Base-by-base conservation (phyloP, 2,113 vertebrate genomes). In the Eudyptes chrysolophus region DNA sequence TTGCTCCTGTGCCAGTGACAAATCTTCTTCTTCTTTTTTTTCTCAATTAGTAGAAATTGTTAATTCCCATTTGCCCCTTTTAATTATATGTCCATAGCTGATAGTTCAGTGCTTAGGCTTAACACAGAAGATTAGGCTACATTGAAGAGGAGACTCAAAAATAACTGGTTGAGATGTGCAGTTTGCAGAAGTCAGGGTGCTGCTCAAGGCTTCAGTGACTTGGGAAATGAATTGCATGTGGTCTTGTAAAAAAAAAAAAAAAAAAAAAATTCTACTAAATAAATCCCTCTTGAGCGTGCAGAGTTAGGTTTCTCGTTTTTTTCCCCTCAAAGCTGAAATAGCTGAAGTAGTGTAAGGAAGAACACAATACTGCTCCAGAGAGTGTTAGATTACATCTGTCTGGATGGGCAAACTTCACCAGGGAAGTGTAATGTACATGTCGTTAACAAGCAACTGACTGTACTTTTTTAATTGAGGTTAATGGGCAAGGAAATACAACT, bases 391-490 rank as follows among this genome's bases (percentile, higher is more conserved):
- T 20, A 5, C 21, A 40, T 32, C 34, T 54, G 1, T 36, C 19
- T 64, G 66, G 42, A 24, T n/a, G 30, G 40, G 51, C 77, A 29
- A 27, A 0, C 46, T 58, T 19, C 34, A 26, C 36, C 49, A 25
- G 62, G 68, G n/a, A 34, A 51, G 12, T 12, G 18, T 9, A 9
- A 38, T 1, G 7, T 30, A 7, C 2, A 0, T 18, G 6, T 30
- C 36, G 8, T 18, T 52, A 74, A 55, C 10, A 7, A 75, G 52
- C 46, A 55, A 5, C 61, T 60, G 54, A 16, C 51, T 1, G 3
- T 40, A 22, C 65, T 27, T 15, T 72, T 60, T 32, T 9, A 74
- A 54, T 6, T 62, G 75, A 90, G 17, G 52, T 36, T 57, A 26
- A 61, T 2, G 4, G 48, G 24, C 49, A 68, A 46, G 48, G 74